Evolutionary conservation across 2,113 vertebrate species (phyloP), one percentile per base, ranked within the genome.

Genomic region (Tragelaphus scriptus): DNA sequence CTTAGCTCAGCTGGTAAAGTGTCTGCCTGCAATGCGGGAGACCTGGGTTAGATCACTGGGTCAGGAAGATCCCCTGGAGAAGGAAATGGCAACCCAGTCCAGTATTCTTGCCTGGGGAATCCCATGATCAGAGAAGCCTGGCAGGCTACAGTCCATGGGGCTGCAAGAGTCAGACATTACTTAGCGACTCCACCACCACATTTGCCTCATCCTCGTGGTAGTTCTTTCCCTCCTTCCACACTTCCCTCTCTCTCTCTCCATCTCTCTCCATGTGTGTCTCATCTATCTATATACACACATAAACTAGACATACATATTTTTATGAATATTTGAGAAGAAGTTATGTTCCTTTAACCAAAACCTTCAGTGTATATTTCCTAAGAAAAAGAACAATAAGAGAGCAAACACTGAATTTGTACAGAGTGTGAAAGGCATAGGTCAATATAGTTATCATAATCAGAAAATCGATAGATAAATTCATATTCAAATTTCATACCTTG

Each of bases 181-280:
- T 44, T 13, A 61, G 59, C 1, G 0, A 14, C 59, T 28, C 30
- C 13, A 32, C 14, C 28, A 30, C 61, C 14, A 32, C 2, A 2
- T 19, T 32, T 68, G 26, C 11, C 21, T 68, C 21, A 36, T 80
- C 36, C 53, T 65, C 23, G 32, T 44, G 14, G 71, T 21, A 26
- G 26, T 40, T 40, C 9, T 53, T 21, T 0, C 1, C n/a, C 63
- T 44, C 3, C 58, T 40, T 3, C 2, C 23, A 13, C 4, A n/a
- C 30, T 58, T 32, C 25, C 75, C 47, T 28, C 12, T 47, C 25
- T 79, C 40, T 79, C 40, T 47, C 25, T 30, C 15, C 14, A 8
- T 28, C n/a, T 36, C 10, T 44, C 25, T 28, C 28, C 12, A 0
- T 9, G 8, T 49, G 14, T 16, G 7, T 49, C 7, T 51, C 49